Evolutionary conservation across 2,888 invertebrate species (phyloP).

Genomic region (Diadegma fenestrale): DNA sequence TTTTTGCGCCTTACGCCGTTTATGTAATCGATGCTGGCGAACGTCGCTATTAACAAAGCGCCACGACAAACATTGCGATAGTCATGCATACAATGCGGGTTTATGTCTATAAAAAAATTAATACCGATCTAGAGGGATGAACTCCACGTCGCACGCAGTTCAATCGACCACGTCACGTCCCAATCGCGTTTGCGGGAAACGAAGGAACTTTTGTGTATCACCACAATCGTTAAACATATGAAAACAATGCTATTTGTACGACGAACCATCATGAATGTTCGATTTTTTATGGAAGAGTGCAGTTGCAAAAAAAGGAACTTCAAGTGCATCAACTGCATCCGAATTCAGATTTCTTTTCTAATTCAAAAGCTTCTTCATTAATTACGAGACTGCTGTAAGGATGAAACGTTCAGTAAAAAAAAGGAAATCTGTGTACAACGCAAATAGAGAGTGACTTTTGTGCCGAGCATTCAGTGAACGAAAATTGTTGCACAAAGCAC

Average conservation of each 20-base stretch:
- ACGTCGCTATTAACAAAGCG: conserved; percentile 44
- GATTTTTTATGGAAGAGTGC: background rate
- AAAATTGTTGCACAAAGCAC: conserved; percentile 36
- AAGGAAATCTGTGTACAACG: conserved; percentile 26
- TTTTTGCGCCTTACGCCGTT: conserved; percentile 38
- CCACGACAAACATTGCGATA: conserved; percentile 40
- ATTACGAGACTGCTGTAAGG: background rate
- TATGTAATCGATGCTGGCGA: conserved; percentile 49
- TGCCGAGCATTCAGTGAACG: conserved; percentile 40
- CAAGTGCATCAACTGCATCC: background rate
- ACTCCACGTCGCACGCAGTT: conserved; percentile 48
- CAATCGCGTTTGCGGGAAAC: conserved; percentile 28
- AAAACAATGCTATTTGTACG: background rate
- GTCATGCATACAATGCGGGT: conserved; percentile 5
- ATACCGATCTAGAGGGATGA: conserved; percentile 29
- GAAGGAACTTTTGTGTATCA: conserved; percentile 27
- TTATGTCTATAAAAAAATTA: conserved; percentile 32
- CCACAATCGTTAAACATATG: background rate
- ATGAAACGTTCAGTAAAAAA: background rate
- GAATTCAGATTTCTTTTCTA: background rate
- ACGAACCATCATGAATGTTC: background rate
- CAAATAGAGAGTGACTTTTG: conserved; percentile 49
- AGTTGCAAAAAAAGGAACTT: background rate
- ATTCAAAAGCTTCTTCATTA: background rate
- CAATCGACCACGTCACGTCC: conserved; percentile 51